Evolutionary conservation across 2,113 vertebrate species (phyloP), one percentile per base, ranked within the genome.

Genomic region (Hippocampus guttulatus): DNA sequence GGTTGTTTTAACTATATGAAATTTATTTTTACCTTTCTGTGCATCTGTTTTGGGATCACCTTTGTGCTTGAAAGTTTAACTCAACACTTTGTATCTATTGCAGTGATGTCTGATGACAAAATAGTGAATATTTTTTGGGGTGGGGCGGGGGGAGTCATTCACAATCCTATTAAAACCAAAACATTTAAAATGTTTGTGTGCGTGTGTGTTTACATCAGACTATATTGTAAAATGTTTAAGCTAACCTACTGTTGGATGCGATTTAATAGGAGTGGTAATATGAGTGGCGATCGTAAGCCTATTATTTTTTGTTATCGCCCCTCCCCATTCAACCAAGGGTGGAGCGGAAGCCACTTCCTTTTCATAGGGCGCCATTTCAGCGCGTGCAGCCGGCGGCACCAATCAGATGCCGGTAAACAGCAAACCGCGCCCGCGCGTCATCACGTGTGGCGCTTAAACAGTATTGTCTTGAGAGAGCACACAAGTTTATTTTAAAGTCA

Each of bases 401-500:
- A 90, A 91, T 92, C 85, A 76, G 40, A 1, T n/a, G 38, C 1
- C 5, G 5, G 1, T 54, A n/a, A 54, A 54, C 20, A 45, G 1
- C 3, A 79, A 75, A 45, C 81, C 82, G 75, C 87, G 73, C 87
- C 87, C 72, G 77, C 87, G 89, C 89, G 86, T 75, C 67, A 86
- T 82, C 64, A 77, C 60, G 61, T 68, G 77, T 74, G 43, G 83
- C 81, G 78, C 79, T 12, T 74, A 47, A 25, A 10, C 64, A 54
- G 54, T 58, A 41, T 77, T 72, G 76, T 82, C n/a, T 5, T 25
- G 20, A 16, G 23, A 57, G 47, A 23, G 5, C 61, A 25, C 52
- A 8, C 4, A 70, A 79, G 75, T 70, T 67, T 23, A 16, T 61
- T 1, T 9, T 1, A 25, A 1, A 27, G 1, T 43, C 47, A 2